These are phyloP conservation scores for Tetragnatha montana DNA, from an alignment of 2,888 invertebrate species.

Conservation along the genomic window DNA sequence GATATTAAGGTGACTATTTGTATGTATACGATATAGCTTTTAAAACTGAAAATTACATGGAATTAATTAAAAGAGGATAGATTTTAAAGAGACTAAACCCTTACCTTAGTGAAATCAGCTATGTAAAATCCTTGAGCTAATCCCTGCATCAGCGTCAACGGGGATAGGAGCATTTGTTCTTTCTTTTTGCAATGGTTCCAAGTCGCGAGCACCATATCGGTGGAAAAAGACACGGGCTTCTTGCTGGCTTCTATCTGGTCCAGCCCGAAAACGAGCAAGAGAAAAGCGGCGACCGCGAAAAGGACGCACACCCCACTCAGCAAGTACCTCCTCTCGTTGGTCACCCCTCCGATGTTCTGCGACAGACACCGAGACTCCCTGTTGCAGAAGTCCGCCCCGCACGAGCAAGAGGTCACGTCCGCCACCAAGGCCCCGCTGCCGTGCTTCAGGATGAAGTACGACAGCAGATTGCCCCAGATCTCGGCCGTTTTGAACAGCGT, in stretches of 20 bases:
- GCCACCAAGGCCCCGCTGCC: background rate
- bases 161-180: slow-evolving; percentile 93
- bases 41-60: too few species aligned
- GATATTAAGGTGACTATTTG: too few species aligned
- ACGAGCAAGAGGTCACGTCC: background rate
- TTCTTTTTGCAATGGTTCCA: slow-evolving; percentile 92
- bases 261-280: slow-evolving; percentile 88
- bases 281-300: slow-evolving; percentile 89
- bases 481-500: slow-evolving; percentile 97
- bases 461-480: slow-evolving; percentile 96
- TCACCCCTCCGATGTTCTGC: slow-evolving; percentile 86
- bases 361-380: slow-evolving; percentile 63
- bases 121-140: slow-evolving; percentile 98
- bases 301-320: slow-evolving; percentile 91
- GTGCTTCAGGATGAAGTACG: slow-evolving; percentile 79
- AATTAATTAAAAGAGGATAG: too few species aligned
- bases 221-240: slow-evolving; percentile 7
- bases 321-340: slow-evolving; percentile 89
- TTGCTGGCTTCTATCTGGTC: slow-evolving; percentile 84
- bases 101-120: slow-evolving; percentile 80
- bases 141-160: slow-evolving; percentile 96
- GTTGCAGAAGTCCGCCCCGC: slow-evolving; percentile 59
- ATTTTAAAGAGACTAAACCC: too few species aligned
- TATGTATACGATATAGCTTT: too few species aligned
- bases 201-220: slow-evolving; percentile 85